These are phyloP conservation scores for Stenopsyche tienmushanensis DNA, from an alignment of 1,140 invertebrate species.

Conservation along the genomic window DNA sequence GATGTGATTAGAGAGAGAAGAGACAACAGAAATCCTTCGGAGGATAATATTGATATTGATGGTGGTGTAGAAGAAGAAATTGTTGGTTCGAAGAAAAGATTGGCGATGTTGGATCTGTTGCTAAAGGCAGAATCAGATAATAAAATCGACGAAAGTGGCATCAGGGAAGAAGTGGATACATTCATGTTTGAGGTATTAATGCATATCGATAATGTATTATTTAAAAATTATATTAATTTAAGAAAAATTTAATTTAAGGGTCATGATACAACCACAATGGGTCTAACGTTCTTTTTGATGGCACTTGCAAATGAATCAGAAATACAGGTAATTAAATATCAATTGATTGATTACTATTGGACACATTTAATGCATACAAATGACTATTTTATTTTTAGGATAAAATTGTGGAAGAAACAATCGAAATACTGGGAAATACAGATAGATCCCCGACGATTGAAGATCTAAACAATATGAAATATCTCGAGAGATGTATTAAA, in stretches of 20 bases:
- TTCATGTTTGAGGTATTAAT: slow-evolving; percentile 66
- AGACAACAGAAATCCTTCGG: slow-evolving; percentile 13
- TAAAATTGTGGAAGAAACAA: not conserved
- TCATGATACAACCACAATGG: slow-evolving; percentile 44
- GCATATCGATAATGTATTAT: slow-evolving; percentile 44
- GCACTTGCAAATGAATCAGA: slow-evolving; percentile 42
- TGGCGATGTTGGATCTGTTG: slow-evolving; percentile 72
- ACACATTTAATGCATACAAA: not conserved
- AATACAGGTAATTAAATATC: slow-evolving; percentile 39
- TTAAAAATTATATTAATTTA: slow-evolving; percentile 33
- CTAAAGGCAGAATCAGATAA: slow-evolving; percentile 58
- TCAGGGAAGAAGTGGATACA: slow-evolving; percentile 74
- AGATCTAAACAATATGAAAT: slow-evolving; percentile 58
- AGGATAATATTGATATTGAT: not conserved
- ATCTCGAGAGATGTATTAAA: slow-evolving; percentile 66
- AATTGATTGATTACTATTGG: not conserved
- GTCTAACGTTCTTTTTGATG: slow-evolving; percentile 41
- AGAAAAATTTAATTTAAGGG: slow-evolving; percentile 40
- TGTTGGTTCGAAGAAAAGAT: slow-evolving; percentile 48
- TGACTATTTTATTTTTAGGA: not conserved
- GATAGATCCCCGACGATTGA: slow-evolving; percentile 49
- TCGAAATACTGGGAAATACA: not conserved
- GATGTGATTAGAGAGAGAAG: slow-evolving; percentile 45
- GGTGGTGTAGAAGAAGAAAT: slow-evolving; percentile 36
- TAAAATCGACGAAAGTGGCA: slow-evolving; percentile 60